These are phyloP conservation scores for Ciconia nigra DNA, from an alignment of 2,797 vertebrate genomes.

Conservation along the genomic window DNA sequence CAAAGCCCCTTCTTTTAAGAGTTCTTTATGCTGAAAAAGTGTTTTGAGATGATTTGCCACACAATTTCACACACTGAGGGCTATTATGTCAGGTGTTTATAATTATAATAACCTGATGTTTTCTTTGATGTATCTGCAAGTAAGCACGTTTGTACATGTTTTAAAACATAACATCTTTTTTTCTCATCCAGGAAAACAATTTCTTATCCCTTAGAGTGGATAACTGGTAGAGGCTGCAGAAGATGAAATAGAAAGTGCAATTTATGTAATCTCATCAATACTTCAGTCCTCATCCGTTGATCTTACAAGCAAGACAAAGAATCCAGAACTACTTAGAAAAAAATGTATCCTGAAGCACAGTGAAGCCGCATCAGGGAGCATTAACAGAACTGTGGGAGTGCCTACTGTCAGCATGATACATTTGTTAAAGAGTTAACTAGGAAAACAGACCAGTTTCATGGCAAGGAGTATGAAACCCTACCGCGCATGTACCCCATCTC, in stretches of 20 bases:
- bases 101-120: background rate
- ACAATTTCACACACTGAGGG: background rate
- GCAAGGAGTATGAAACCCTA: background rate
- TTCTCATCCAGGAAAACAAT: background rate
- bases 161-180: background rate
- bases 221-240: background rate
- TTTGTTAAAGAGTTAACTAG: background rate
- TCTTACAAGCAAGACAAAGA: background rate
- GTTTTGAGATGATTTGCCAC: background rate
- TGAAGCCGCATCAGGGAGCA: background rate
- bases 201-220: background rate
- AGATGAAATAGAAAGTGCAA: background rate
- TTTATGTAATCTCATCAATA: background rate
- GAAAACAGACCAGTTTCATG: background rate
- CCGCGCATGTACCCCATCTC: rapidly evolving
- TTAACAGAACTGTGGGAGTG: background rate
- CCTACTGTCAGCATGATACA: background rate
- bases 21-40: background rate
- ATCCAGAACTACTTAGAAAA: background rate
- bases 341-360: background rate
- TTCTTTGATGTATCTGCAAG: background rate
- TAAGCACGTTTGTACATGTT: background rate
- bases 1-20: background rate
- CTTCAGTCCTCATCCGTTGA: background rate
- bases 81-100: background rate